Evolutionary conservation across 2,797 vertebrate species (phyloP), one percentile per base, ranked within the genome.

Genomic region (Trematomus bernacchii): DNA sequence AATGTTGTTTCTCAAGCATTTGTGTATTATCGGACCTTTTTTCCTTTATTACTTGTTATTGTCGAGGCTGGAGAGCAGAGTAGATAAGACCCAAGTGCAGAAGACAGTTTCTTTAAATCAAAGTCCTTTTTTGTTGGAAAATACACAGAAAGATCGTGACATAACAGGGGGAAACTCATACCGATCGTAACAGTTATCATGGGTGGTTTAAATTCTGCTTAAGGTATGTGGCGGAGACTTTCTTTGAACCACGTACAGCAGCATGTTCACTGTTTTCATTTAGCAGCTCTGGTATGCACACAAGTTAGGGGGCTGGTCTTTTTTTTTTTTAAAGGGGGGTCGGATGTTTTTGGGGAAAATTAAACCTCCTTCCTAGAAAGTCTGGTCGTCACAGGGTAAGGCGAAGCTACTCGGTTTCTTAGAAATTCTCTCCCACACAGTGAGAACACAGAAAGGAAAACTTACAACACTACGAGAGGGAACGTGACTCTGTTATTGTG

Each of bases 291-390:
- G 85, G 72, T 74, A 87, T 83, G 85, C 66, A 55, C 54, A 60
- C 70, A 60, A 12, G 77, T 55, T 54, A 55, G 53, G 6, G 46
- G 16, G 5, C 13, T 19, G 4, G 1, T 2, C 4, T 43, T 6
- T 10, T 7, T 19, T 7, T 19, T 42, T 19, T 40, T 73, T 63
- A 3, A 2, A 14, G 14, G 58, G 64, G 51, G 19, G 61, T 2
- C 2, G 42, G 40, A 48, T 61, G 21, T 13, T 66, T 33, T 71
- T 47, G 2, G 13, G 53, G 68, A 88, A 85, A 77, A 51, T 12
- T 7, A 44, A 10, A 59, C 11, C 9, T 1, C 11, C 73, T 92
- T 89, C 91, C 64, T 67, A 52, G 87, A 91, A 91, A 76, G 55
- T 47, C 46, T 48, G 30, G 30, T 37, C 19, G 13, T 81, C 58